Base-by-base conservation (phyloP, 92 coral and sea anemone species). In the Desmophyllum pertusum region DNA sequence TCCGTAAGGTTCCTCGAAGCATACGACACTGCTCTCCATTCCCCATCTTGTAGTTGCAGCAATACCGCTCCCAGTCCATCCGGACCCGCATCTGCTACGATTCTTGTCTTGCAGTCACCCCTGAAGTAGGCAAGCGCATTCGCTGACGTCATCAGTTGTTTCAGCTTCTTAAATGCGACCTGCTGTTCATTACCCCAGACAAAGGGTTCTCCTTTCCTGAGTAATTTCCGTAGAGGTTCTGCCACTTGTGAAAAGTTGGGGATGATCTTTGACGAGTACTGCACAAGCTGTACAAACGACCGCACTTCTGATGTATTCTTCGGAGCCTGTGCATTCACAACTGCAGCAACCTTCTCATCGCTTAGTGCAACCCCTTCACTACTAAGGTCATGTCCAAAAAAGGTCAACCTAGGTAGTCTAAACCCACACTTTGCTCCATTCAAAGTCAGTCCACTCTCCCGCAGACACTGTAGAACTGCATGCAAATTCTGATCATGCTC, bases 11-110 rank as follows among this genome's bases (percentile, higher is more conserved):
- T 84, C 31, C 92, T 65, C 10, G 89, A 78, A 11, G 85, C 94
- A 73, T 91, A 91, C 0, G 85, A 79, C 19, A 88, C 81, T 19
- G 90, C 88, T 89, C 92, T 89, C 90, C 88, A 88, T 46, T 86
- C 43, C 0, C 68, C 88, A 13, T 46, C 87, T 29, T 88, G 94
- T 10, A 71, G 72, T 63, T 92, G 91, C 1, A 84, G 48, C 59
- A 88, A 40, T 8, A 91, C 90, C 19, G 90, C 95, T 27, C 91
- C 88, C n/a, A 88, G 68, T 11, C 89, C 90, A 11, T 62, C 85
- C 1, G 91, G 89, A 13, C 90, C 87, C 29, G 92, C 90, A 83
- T 87, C 91, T 21, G 84, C 87, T 19, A 87, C 91, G 48, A 87
- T 87, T 33, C 81, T 73, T 33, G 89, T 78, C 40, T 81, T 70